These are phyloP conservation scores for Corythornis cristatus DNA, from an alignment of 2,113 vertebrate species.

Conservation along the genomic window DNA sequence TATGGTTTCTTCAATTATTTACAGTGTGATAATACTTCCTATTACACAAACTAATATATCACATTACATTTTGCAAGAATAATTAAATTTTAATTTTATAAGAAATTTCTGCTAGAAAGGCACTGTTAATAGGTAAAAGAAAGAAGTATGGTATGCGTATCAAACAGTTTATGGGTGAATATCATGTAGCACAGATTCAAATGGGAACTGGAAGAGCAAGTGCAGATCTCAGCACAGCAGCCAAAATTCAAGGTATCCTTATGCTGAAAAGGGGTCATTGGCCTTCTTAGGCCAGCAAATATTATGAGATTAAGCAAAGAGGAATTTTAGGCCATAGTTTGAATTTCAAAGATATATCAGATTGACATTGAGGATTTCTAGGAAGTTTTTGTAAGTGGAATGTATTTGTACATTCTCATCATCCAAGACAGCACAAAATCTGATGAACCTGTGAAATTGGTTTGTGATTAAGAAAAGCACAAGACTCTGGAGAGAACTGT, in stretches of 20 bases:
- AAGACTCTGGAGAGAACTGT: background rate
- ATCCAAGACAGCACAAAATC: background rate
- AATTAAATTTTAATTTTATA: background rate
- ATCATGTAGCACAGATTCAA: background rate
- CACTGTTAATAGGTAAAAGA: background rate
- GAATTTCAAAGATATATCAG: background rate
- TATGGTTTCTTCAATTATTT: constrained; percentile 64
- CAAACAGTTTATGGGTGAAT: background rate
- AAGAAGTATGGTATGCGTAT: background rate
- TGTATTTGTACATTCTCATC: background rate
- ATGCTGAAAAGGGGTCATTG: fast-evolving
- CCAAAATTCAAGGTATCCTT: background rate
- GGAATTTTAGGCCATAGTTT: background rate
- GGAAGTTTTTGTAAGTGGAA: background rate
- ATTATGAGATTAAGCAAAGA: background rate
- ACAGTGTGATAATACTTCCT: constrained; percentile 17
- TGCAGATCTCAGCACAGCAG: background rate
- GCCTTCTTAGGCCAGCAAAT: background rate
- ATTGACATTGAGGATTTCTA: background rate
- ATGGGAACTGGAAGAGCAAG: background rate
- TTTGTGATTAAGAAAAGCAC: background rate
- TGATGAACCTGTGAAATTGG: background rate
- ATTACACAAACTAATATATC: background rate
- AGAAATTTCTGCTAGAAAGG: background rate
- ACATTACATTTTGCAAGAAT: background rate